Evolutionary conservation across 2,797 vertebrate species (phyloP), one percentile per base, ranked within the genome.

Genomic region (Lutjanus campechanus): DNA sequence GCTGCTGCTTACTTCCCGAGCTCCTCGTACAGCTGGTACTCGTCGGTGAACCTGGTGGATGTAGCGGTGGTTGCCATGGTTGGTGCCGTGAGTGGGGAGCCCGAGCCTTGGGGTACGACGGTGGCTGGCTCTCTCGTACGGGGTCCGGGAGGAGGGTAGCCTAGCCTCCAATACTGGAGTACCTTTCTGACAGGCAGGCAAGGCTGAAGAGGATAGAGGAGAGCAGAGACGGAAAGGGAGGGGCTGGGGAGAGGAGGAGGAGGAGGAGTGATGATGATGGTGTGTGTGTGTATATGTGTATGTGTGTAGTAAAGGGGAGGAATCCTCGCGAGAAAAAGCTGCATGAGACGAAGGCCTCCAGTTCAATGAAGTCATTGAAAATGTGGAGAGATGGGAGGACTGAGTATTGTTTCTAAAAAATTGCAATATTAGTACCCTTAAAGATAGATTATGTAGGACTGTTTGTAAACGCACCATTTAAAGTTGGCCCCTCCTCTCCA

Each of bases 1-100:
- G n/a, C 81, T 81, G 90, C 85, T 83, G 94, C 97, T 97, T 98
- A 98, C 97, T 98, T 98, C 93, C 97, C 97, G 94, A 98, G 98
- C 95, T 98, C 97, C 95, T 99, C 98, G 95, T 98, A 98, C 89
- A 99, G 97, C 96, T 98, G 97, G 93, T 98, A 98, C 92, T 99
- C 98, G 95, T 99, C 98, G 88, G 97, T 98, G 84, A 99, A 99
- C 93, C 98, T 94, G 94, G 98, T 99, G 92, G 96, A 99, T 94
- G 97, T 97, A 88, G 93, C 97, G 92, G 97, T 96, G 87, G 96
- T 96, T 77, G 93, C 93, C 91, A 95, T 92, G 82, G 87, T 82
- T 83, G 79, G 73, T 85, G 76, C 68, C 76, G 85, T 73, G 84
- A 85, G 77, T 22, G 69, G 85, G 86, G 87, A 87, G 88, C 88